Evolutionary conservation across 2,113 vertebrate genomes (phyloP).

Genomic region (Pampusana beccarii): DNA sequence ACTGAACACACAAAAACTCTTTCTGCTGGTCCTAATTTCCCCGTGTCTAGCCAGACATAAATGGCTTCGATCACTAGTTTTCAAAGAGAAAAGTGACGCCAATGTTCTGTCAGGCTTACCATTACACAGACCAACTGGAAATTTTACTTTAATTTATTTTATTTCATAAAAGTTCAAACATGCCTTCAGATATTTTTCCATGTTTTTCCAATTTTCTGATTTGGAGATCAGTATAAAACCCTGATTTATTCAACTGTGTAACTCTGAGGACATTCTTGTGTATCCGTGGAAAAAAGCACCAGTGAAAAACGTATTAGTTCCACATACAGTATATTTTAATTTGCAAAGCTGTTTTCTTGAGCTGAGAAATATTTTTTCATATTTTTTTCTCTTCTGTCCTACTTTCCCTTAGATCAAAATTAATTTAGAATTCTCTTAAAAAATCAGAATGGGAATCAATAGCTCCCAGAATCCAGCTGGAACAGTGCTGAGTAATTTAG

Average conservation of each 20-base stretch:
- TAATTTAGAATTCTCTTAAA: background rate
- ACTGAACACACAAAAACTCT: background rate
- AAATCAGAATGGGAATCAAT: background rate
- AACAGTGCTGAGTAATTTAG: background rate
- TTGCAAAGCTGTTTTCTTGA: background rate
- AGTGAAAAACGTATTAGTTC: background rate
- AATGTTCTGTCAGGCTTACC: background rate
- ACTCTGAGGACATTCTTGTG: background rate
- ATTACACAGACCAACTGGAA: background rate
- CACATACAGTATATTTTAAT: background rate
- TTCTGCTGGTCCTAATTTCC: background rate
- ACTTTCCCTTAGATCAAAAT: background rate
- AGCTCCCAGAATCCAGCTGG: background rate
- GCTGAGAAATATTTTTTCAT: background rate
- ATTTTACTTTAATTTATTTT: background rate
- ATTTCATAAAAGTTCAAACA: background rate
- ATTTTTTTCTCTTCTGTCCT: background rate
- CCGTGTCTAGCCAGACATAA: background rate
- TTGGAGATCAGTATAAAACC: background rate
- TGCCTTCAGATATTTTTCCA: background rate
- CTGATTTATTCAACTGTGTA: background rate
- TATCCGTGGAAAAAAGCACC: background rate
- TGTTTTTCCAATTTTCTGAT: background rate
- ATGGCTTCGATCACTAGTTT: background rate
- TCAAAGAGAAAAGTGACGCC: background rate